Percentiles rank a stretch among this genome's conserved stretches.
These are phyloP conservation scores for Intellagama lesueurii DNA, from an alignment of 2,797 vertebrate species.

Conservation along the genomic window DNA sequence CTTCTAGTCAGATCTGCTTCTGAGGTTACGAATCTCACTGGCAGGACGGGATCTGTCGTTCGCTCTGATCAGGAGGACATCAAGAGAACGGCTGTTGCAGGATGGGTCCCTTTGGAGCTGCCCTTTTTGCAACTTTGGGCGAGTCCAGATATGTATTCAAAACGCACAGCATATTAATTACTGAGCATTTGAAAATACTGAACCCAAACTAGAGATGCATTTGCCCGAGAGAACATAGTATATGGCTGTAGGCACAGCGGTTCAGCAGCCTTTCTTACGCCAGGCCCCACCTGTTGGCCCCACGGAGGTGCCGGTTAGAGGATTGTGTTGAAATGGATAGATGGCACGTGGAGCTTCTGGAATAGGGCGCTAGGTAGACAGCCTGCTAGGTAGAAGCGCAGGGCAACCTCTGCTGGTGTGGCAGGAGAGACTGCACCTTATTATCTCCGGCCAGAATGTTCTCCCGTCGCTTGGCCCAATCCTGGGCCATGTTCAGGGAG, in stretches of 20 bases:
- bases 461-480: no score
- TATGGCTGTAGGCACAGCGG: background rate
- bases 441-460: background rate
- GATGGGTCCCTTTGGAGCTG: no score
- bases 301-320: no score
- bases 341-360: background rate
- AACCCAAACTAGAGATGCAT: no score
- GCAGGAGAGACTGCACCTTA: no score
- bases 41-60: rapidly evolving
- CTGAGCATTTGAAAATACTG: no score
- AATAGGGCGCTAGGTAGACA: no score
- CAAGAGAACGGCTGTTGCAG: background rate
- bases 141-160: background rate
- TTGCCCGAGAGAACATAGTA: background rate
- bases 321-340: background rate
- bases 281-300: no score
- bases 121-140: background rate
- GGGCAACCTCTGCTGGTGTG: background rate
- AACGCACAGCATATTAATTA: background rate
- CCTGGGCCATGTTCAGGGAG: background rate
- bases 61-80: background rate
- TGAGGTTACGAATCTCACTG: background rate
- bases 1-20: background rate
- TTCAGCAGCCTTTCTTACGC: no score
- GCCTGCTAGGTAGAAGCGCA: background rate